Percentiles rank a stretch among this genome's conserved stretches.
phyloP scores from a whole-genome alignment of 2,113 vertebrate species.

The Meles meles region DNA sequence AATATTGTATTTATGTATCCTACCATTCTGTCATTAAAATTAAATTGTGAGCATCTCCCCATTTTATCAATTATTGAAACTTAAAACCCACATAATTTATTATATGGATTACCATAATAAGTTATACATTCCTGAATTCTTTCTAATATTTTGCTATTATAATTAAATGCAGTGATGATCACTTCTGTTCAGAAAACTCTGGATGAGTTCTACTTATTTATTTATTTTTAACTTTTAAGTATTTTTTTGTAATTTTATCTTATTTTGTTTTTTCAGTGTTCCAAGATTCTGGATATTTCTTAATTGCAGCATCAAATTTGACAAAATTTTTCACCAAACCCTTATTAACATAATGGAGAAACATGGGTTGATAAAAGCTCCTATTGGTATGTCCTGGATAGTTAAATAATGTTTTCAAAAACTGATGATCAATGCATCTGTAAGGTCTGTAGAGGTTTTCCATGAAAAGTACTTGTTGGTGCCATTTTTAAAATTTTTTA shows the following conservation, averaged over 20 bases:
- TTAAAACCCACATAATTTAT: not conserved
- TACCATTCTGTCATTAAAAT: not conserved
- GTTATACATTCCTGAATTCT: not conserved
- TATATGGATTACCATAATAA: not conserved
- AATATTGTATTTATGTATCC: not conserved
- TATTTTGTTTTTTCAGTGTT: too few relatives aligned
- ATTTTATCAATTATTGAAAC: slow-evolving; percentile 14
- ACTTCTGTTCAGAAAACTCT: not conserved
- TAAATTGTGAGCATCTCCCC: not conserved
- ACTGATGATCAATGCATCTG: not conserved
- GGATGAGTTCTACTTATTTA: not conserved
- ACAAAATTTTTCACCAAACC: not conserved
- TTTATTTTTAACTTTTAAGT: too few relatives aligned
- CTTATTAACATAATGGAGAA: not conserved
- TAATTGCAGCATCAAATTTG: not conserved
- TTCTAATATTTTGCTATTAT: not conserved
- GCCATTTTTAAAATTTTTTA: not conserved
- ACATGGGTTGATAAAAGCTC: not conserved
- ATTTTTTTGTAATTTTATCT: not conserved
- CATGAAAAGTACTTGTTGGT: not conserved
- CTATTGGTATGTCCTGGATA: not conserved
- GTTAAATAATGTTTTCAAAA: not conserved
- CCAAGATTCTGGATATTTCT: not conserved
- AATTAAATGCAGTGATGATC: not conserved
- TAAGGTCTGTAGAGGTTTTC: not conserved